Evolutionary conservation across 2,797 vertebrate genomes (phyloP).

Genomic region (Morelia viridis): DNA sequence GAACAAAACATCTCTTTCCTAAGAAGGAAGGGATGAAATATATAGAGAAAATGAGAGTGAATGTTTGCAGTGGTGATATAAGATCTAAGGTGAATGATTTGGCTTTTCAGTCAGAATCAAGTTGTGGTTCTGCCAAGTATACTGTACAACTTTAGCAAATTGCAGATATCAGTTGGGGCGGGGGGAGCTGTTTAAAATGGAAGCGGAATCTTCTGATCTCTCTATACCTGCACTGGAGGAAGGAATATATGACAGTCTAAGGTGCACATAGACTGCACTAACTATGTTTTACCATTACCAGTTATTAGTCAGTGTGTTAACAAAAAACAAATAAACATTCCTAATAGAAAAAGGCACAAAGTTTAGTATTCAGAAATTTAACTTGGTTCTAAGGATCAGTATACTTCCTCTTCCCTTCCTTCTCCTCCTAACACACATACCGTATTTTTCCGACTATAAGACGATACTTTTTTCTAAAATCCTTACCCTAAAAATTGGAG

Average conservation of each 20-base stretch:
- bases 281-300: neutral
- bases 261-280: neutral
- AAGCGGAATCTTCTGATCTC: neutral
- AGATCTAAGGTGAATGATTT: too few relatives aligned
- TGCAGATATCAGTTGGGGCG: too few relatives aligned
- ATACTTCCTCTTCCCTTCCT: slow-evolving; percentile 21
- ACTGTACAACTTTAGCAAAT: too few relatives aligned
- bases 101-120: too few relatives aligned
- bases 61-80: too few relatives aligned
- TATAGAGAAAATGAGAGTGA: too few relatives aligned
- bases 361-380: neutral
- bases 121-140: too few relatives aligned
- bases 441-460: too few relatives aligned
- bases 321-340: neutral
- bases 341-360: neutral
- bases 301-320: neutral
- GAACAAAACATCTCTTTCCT: too few relatives aligned
- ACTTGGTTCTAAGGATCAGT: neutral
- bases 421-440: neutral
- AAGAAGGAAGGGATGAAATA: too few relatives aligned
- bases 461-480: too few relatives aligned
- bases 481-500: too few relatives aligned
- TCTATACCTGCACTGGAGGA: neutral
- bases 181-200: neutral
- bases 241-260: neutral